Conservation (phyloP, 2,888 invertebrate genomes). For the Conus canariensis region DNA sequence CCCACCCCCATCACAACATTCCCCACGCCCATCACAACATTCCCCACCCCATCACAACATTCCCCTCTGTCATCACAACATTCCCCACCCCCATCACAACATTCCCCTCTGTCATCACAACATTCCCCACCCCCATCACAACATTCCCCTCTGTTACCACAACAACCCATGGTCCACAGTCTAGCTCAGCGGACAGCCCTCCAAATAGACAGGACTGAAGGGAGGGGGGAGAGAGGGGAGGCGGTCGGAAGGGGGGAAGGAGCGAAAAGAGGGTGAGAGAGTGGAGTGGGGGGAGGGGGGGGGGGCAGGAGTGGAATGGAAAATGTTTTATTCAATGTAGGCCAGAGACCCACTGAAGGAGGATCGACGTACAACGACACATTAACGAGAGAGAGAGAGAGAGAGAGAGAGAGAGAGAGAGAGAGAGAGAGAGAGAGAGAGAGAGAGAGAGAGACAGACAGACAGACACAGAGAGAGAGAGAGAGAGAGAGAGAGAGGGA, state of each 20-base stretch:
- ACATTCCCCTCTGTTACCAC: background rate
- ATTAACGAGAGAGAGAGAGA: background rate
- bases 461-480: constrained; percentile 19
- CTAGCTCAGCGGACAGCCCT: too few relatives aligned
- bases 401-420: constrained; percentile 17
- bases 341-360: too few relatives aligned
- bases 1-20: background rate
- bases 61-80: background rate
- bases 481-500: background rate
- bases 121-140: background rate
- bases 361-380: background rate
- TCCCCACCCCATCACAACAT: background rate
- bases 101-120: too few relatives aligned
- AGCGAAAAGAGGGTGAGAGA: too few relatives aligned
- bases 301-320: too few relatives aligned
- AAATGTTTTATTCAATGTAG: too few relatives aligned
- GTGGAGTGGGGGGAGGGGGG: too few relatives aligned
- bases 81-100: background rate
- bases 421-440: constrained; percentile 18
- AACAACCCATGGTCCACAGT: too few relatives aligned
- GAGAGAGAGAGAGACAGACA: constrained; percentile 4
- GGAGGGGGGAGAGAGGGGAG: too few relatives aligned
- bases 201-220: too few relatives aligned
- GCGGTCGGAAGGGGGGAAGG: too few relatives aligned
- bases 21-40: background rate